Conservation (phyloP, 2,113 vertebrate genomes). For the Perca fluviatilis region DNA sequence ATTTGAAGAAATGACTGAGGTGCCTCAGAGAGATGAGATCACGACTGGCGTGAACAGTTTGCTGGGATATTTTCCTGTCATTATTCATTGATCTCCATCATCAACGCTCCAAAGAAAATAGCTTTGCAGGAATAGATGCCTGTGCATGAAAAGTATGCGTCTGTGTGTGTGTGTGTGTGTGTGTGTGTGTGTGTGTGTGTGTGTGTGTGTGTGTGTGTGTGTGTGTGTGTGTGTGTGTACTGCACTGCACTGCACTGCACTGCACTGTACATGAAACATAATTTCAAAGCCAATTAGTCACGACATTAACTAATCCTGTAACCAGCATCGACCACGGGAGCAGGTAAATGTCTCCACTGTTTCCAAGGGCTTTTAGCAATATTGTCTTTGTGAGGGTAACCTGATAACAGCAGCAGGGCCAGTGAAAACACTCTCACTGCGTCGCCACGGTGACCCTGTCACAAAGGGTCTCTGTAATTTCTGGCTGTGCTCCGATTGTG, state of each 20-base stretch:
- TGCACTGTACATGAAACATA: constrained; percentile 23
- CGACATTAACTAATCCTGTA: constrained; percentile 43
- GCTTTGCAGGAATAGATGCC: constrained; percentile 4
- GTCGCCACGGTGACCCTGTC: constrained; percentile 16
- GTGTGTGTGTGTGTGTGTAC: no score
- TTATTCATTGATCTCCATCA: constrained; percentile 33
- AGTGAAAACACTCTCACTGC: background rate
- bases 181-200: background rate
- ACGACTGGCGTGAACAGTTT: constrained; percentile 33
- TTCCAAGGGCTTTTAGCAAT: background rate
- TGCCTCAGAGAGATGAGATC: constrained; percentile 40
- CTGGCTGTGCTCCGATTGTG: constrained; percentile 24
- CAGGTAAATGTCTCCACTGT: background rate
- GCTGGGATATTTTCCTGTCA: constrained; percentile 15
- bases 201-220: background rate
- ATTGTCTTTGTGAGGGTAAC: constrained; percentile 36
- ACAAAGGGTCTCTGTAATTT: constrained; percentile 37
- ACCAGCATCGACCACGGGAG: constrained; percentile 7
- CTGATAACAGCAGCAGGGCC: constrained; percentile 33
- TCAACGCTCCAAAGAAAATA: constrained; percentile 2
- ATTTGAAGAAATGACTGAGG: constrained; percentile 60
- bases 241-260: no score
- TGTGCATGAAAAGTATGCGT: background rate
- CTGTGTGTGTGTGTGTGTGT: background rate
- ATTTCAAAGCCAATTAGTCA: constrained; percentile 53